phyloP scores from a whole-genome alignment of 1,140 invertebrate genomes.

The Notospermus geniculatus region DNA sequence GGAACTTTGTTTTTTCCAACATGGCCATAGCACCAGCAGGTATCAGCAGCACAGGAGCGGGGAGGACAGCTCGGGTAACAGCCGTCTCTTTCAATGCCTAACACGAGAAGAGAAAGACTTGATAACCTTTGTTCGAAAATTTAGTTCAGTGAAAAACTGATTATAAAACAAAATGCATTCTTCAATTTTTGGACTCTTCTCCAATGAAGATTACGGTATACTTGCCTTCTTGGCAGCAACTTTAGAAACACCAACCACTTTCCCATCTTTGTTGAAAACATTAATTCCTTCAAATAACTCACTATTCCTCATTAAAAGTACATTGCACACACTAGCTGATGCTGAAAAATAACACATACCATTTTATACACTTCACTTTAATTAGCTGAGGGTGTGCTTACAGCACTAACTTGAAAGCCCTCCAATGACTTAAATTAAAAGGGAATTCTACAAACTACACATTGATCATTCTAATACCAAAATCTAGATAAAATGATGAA shows the following conservation, averaged over 20 bases:
- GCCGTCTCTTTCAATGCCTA: slow-evolving; percentile 55
- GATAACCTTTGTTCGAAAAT: not conserved
- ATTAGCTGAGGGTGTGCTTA: no score
- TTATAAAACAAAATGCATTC: slow-evolving; percentile 6
- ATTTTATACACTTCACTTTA: no score
- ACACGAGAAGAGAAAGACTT: slow-evolving; percentile 12
- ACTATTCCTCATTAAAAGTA: slow-evolving; percentile 59
- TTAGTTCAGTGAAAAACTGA: not conserved
- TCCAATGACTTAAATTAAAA: no score
- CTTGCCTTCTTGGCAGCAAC: slow-evolving; percentile 57
- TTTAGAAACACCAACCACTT: slow-evolving; percentile 57
- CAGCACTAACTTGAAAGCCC: no score
- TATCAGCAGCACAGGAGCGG: slow-evolving; percentile 55
- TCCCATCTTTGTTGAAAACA: slow-evolving; percentile 54
- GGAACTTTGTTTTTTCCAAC: slow-evolving; percentile 51
- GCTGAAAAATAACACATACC: slow-evolving; percentile 37
- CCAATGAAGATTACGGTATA: no score
- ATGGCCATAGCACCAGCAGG: slow-evolving; percentile 52
- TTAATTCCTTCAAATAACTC: slow-evolving; percentile 59
- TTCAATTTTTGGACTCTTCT: no score
- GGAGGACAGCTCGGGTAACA: slow-evolving; percentile 51
- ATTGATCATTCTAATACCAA: no score
- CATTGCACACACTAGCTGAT: slow-evolving; percentile 58
- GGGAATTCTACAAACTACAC: no score
- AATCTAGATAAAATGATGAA: no score